These are phyloP conservation scores for Ericerus pela DNA, from an alignment of 1,140 invertebrate species.

Conservation along the genomic window DNA sequence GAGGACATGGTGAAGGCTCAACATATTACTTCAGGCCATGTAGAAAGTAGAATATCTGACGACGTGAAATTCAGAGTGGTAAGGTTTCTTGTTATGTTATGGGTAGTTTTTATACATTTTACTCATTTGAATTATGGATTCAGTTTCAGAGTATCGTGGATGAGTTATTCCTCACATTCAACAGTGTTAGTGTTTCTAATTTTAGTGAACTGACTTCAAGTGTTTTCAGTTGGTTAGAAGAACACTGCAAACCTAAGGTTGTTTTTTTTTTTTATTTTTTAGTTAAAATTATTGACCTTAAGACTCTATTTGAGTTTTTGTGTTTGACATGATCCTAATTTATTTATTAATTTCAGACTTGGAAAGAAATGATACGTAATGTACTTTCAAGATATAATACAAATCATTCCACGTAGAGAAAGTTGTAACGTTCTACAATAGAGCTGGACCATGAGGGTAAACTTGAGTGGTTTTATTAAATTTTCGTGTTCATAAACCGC, in stretches of 20 bases:
- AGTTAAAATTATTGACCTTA: background rate
- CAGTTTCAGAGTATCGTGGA: conserved; percentile 93
- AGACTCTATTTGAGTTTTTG: background rate
- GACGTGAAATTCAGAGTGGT: conserved; percentile 93
- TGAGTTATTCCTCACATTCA: conserved; percentile 79
- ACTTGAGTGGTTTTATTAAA: too few relatives aligned
- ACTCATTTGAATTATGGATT: conserved; percentile 23
- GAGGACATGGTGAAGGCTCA: conserved; percentile 92
- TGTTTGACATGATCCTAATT: too few relatives aligned
- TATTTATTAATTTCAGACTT: conserved; percentile 20
- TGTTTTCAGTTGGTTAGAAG: conserved; percentile 90
- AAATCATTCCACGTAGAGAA: background rate
- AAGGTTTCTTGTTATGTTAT: conserved; percentile 29
- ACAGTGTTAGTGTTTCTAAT: conserved; percentile 72
- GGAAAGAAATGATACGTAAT: conserved; percentile 20
- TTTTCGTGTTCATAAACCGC: too few relatives aligned
- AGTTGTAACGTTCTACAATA: too few relatives aligned
- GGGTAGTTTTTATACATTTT: conserved; percentile 12
- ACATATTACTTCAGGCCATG: conserved; percentile 76
- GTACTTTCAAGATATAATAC: conserved; percentile 18
- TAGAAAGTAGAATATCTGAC: conserved; percentile 75
- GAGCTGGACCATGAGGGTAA: too few relatives aligned
- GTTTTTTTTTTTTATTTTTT: background rate
- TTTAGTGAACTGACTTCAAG: conserved; percentile 85
- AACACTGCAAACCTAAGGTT: conserved; percentile 84